Evolutionary conservation across 2,113 vertebrate genomes (phyloP).

Genomic region (Ramphastos sulfuratus): DNA sequence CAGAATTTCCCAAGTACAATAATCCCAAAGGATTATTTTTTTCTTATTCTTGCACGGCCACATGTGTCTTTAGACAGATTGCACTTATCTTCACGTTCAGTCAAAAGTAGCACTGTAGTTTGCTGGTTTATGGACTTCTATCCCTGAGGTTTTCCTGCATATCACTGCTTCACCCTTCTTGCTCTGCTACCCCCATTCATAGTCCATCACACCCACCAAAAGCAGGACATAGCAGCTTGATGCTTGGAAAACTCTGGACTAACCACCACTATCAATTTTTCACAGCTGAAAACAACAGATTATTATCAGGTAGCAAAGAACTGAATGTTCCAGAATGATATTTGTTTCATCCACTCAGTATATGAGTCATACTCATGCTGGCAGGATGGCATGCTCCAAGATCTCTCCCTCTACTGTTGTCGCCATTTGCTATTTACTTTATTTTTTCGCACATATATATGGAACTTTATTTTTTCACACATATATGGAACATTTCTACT

Average conservation of each 20-base stretch:
- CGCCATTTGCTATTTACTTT: not conserved
- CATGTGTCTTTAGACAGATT: accelerated
- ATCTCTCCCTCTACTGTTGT: not conserved
- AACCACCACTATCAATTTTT: not conserved
- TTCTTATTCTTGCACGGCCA: not conserved
- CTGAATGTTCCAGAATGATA: not conserved
- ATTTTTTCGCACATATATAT: not conserved
- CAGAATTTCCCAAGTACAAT: not conserved
- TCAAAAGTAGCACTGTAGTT: not conserved
- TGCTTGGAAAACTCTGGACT: not conserved
- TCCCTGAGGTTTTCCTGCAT: not conserved
- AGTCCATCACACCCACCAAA: not conserved
- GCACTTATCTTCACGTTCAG: not conserved
- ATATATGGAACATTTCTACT: not conserved
- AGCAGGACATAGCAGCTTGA: not conserved
- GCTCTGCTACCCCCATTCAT: not conserved
- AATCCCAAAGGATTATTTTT: no score
- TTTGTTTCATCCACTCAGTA: not conserved
- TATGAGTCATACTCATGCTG: not conserved
- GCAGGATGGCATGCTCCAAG: not conserved
- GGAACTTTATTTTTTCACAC: not conserved
- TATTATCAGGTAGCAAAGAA: not conserved
- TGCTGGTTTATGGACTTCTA: not conserved
- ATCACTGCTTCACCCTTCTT: not conserved
- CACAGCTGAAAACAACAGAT: not conserved